A percentile compares a stretch with the other conserved stretches of the same genome.
Conservation (phyloP, 2,888 invertebrate species). For the Macrosiphum euphorbiae region DNA sequence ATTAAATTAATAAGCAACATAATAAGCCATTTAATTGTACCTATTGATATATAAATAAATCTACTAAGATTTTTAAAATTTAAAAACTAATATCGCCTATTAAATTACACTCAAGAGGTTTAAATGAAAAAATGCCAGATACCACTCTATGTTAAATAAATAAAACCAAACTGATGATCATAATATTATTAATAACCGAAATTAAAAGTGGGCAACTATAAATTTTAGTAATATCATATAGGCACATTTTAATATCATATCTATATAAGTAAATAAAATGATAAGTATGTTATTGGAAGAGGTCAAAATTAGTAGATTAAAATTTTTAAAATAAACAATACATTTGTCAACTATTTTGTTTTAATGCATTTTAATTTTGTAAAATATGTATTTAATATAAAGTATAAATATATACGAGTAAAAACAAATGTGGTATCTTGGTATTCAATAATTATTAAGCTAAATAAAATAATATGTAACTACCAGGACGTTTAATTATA, state of each 20-base stretch:
- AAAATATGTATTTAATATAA: neutral
- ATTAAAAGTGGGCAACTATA: neutral
- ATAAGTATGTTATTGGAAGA: neutral
- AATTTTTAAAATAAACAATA: neutral
- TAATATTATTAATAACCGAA: neutral
- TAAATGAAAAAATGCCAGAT: neutral
- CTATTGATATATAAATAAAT: neutral
- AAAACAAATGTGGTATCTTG: neutral
- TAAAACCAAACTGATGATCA: neutral
- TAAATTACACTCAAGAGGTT: neutral
- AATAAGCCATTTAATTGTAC: neutral
- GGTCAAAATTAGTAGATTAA: neutral
- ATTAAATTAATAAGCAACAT: neutral
- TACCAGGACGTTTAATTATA: neutral
- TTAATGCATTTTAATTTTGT: neutral
- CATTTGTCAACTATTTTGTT: neutral
- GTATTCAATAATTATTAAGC: neutral
- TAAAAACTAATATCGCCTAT: neutral
- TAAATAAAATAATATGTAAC: neutral
- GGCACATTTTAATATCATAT: neutral
- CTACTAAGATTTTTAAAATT: neutral
- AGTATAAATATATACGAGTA: neutral
- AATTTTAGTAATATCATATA: neutral
- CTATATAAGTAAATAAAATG: neutral
- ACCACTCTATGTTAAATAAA: neutral